These are phyloP conservation scores for Chrysolina americana DNA, from an alignment of 2,888 invertebrate species.

Conservation along the genomic window DNA sequence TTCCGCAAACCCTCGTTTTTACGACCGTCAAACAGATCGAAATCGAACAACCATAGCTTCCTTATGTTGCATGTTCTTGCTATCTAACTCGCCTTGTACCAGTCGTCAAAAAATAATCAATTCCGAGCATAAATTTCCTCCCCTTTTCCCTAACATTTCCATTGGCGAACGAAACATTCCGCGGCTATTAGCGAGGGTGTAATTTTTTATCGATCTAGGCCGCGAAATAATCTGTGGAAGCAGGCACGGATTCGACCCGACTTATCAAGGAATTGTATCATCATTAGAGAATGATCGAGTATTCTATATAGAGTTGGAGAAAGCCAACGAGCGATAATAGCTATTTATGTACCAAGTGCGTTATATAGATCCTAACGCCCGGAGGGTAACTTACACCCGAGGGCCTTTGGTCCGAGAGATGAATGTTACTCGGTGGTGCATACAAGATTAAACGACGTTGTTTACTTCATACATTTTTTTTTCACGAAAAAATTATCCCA, in stretches of 20 bases:
- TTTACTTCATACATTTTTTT: too few species aligned
- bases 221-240: constrained; percentile 31
- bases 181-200: constrained; percentile 34
- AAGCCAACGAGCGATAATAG: too few species aligned
- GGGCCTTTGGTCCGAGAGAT: too few species aligned
- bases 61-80: background rate
- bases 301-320: too few species aligned
- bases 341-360: too few species aligned
- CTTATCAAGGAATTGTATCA: background rate
- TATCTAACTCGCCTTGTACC: constrained; percentile 4
- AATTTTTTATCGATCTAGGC: constrained; percentile 37
- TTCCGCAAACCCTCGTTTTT: background rate
- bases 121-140: constrained; percentile 5
- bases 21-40: background rate
- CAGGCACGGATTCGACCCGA: background rate
- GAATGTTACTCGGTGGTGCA: too few species aligned
- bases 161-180: constrained; percentile 39
- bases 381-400: too few species aligned
- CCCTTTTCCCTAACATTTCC: constrained; percentile 14
- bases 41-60: constrained; percentile 4
- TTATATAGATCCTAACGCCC: too few species aligned
- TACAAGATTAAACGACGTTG: too few species aligned
- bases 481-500: too few species aligned
- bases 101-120: constrained; percentile 24
- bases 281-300: too few species aligned